A percentile compares a stretch with the other conserved stretches of the same genome.
Evolutionary conservation across 37 sponge, comb jelly and placozoan species (phyloP).

Genomic region (Crambe crambe): DNA sequence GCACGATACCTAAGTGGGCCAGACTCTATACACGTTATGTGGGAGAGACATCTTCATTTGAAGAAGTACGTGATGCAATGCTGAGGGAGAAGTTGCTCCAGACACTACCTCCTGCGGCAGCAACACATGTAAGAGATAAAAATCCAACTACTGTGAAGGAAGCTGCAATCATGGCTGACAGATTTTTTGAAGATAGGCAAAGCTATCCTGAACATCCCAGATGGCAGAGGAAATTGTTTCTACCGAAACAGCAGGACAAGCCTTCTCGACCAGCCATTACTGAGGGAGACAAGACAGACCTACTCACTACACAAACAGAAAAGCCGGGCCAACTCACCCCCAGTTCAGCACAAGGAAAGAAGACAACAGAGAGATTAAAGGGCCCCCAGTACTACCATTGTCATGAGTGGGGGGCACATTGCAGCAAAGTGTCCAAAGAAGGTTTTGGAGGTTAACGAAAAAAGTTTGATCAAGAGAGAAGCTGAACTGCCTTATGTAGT

Average conservation of each 20-base stretch:
- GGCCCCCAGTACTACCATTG: background rate
- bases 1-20: background rate
- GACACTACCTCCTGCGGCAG: background rate
- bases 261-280: background rate
- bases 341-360: background rate
- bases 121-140: background rate
- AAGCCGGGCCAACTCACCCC: background rate
- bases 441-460: background rate
- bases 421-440: background rate
- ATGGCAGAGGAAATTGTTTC: background rate
- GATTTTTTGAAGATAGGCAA: background rate
- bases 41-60: background rate
- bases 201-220: background rate
- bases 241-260: background rate
- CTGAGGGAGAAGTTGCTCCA: background rate
- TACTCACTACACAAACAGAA: background rate
- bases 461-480: background rate
- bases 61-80: background rate
- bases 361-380: background rate
- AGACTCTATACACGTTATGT: background rate
- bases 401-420: background rate
- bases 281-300: background rate
- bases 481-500: background rate
- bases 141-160: too few relatives aligned
- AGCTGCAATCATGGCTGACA: too few relatives aligned